Evolutionary conservation across 2,113 vertebrate genomes (phyloP).

Genomic region (Otus sunia): DNA sequence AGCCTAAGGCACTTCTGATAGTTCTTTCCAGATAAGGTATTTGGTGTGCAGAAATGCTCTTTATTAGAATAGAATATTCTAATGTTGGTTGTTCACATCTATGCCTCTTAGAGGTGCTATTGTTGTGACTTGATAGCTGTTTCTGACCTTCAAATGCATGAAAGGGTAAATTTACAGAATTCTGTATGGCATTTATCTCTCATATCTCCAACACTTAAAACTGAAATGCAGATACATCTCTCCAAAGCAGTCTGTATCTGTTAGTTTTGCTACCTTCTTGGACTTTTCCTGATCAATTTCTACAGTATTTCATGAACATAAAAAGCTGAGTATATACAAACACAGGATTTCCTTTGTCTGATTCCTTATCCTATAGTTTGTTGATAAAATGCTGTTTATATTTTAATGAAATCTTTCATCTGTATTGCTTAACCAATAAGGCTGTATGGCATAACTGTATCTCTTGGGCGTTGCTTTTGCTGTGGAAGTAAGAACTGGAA

Average conservation of each 20-base stretch:
- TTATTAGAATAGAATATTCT: neutral
- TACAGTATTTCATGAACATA: neutral
- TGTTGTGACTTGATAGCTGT: neutral
- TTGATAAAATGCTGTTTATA: neutral
- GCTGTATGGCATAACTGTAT: neutral
- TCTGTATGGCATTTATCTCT: neutral
- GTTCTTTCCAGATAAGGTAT: neutral
- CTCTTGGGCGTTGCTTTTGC: neutral
- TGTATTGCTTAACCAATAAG: neutral
- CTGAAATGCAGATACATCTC: neutral
- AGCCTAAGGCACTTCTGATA: neutral
- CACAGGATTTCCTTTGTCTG: neutral
- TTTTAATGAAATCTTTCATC: neutral
- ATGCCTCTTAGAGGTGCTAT: neutral
- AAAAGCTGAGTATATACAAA: neutral
- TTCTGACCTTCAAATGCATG: neutral
- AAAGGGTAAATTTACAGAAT: neutral
- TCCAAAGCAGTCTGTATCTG: neutral
- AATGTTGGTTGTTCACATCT: neutral
- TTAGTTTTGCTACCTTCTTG: neutral
- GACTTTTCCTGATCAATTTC: neutral
- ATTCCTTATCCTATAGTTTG: neutral
- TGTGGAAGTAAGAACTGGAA: neutral
- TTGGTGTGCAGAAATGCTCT: neutral
- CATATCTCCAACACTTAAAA: neutral